Base-by-base conservation (phyloP, 2,113 vertebrate species). In the Stegastes partitus region DNA sequence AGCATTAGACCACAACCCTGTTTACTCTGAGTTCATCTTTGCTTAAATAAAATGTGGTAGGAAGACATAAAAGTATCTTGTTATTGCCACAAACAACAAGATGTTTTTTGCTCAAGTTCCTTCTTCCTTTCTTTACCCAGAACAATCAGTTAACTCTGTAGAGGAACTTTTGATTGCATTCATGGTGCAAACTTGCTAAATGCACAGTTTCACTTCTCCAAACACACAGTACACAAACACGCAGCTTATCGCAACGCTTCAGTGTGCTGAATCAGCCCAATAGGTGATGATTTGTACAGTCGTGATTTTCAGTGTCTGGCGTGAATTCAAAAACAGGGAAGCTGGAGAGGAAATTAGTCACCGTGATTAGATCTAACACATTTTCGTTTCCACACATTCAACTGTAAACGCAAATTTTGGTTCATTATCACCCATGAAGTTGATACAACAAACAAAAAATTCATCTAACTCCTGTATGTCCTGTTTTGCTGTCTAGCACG, bases 171-270 rank as follows among this genome's bases (percentile, higher is more conserved):
- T 50, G 9, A 44, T 18, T 55, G 15, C 53, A 25, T 28, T 56
- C n/a, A 14, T 53, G 12, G 11, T 16, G n/a, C 23, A 74, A 85
- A 76, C 42, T 42, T 87, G 76, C 83, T n/a, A n/a, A 61, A 64
- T 75, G 19, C 18, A 7, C 10, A 58, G n/a, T 91, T 87, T 75
- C 50, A 83, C 75, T 88, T 92, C 89, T 78, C 26, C n/a, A 80
- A 61, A 45, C 19, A 0, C 22, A 37, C 68, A 37, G 49, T 11
- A 14, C 23, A 34, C 5, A 21, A 19, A 1, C 18, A 11, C 9
- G 65, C 53, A 19, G 39, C 45, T 44, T 31, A 28, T 34, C 15
- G 14, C 44, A n/a, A 39, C 3, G 12, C 22, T 57, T 45, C n/a
- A 3, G 61, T 49, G 12, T 77, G 82, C 77, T 77, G 87, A 55